Evolutionary conservation across 1,140 invertebrate genomes (phyloP).

Genomic region (Conus ventricosus): DNA sequence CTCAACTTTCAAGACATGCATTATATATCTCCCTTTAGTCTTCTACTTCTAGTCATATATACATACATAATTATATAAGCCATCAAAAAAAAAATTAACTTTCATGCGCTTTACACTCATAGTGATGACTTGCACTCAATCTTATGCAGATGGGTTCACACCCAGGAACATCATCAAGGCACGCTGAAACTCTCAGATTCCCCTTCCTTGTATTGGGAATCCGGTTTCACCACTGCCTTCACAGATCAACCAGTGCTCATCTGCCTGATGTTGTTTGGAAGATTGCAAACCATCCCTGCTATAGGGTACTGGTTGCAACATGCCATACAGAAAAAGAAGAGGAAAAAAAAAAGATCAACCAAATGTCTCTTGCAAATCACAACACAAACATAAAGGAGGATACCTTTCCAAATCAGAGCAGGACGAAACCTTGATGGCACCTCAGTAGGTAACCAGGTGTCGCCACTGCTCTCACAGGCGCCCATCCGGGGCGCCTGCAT

Average conservation of each 20-base stretch:
- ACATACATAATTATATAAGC: too few relatives aligned
- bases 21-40: neutral
- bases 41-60: neutral
- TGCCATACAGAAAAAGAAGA: neutral
- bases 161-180: neutral
- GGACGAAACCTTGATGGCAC: constrained; percentile 45
- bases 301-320: neutral
- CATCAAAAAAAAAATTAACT: neutral
- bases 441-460: constrained; percentile 51
- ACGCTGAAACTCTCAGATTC: constrained; percentile 12
- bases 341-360: neutral
- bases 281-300: neutral
- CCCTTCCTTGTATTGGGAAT: neutral
- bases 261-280: neutral
- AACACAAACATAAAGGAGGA: neutral
- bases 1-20: neutral
- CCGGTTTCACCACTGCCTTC: constrained; percentile 4
- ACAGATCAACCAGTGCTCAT: neutral
- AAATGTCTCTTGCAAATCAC: neutral
- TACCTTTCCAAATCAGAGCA: constrained; percentile 15
- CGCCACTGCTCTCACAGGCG: constrained; percentile 42
- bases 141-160: too few relatives aligned
- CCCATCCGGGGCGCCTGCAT: neutral
- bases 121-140: neutral
- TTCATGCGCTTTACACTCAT: neutral